phyloP scores from a whole-genome alignment of 2,113 vertebrate genomes.

The Alosa alosa region DNA sequence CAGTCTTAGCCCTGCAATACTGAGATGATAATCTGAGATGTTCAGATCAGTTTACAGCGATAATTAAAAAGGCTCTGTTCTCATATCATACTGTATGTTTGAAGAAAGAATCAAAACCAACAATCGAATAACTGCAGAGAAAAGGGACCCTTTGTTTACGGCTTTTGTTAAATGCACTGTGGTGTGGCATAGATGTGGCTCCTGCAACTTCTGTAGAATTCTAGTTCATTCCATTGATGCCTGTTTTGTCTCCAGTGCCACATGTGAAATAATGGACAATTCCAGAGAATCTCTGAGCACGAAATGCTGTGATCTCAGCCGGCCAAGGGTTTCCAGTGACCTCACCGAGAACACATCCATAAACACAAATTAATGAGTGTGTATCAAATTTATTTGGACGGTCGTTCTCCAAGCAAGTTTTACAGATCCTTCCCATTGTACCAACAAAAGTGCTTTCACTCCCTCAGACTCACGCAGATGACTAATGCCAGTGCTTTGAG shows the following conservation, averaged over 20 bases:
- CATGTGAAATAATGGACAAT: background rate
- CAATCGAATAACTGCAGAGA: background rate
- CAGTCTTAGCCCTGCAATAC: background rate
- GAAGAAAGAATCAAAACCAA: background rate
- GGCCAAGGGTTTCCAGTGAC: background rate
- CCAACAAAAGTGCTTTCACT: background rate
- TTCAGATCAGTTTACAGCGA: background rate
- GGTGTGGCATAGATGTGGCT: background rate
- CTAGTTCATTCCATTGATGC: background rate
- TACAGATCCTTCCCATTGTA: background rate
- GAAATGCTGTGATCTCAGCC: background rate
- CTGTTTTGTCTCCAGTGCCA: background rate
- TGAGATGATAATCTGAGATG: background rate
- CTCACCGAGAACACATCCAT: conserved; percentile 1
- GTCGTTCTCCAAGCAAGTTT: background rate
- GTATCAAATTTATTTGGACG: background rate
- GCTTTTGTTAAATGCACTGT: background rate
- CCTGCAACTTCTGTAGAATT: background rate
- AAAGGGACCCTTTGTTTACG: background rate
- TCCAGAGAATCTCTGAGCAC: background rate
- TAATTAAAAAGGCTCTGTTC: background rate
- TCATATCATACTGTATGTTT: background rate
- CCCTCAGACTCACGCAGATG: background rate
- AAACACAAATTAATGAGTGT: conserved; percentile 9
- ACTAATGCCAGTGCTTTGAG: background rate